These are phyloP conservation scores for Pocillopora verrucosa DNA, from an alignment of 64 coral and sea anemone species.

Conservation along the genomic window DNA sequence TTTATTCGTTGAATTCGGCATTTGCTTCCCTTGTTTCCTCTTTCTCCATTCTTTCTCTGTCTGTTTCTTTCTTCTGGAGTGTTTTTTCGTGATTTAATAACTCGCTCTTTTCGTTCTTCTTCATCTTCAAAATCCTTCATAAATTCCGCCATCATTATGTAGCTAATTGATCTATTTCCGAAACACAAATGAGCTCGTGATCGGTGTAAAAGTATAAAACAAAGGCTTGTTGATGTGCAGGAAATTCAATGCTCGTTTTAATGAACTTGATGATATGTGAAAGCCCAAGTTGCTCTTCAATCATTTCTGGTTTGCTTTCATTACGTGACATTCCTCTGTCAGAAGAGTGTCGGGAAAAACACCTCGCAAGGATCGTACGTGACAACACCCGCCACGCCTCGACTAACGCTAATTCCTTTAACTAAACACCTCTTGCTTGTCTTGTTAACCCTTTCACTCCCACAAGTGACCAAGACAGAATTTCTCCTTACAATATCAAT, in stretches of 20 bases:
- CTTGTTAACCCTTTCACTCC: too few relatives aligned
- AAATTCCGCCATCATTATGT: not conserved
- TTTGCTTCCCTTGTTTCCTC: not conserved
- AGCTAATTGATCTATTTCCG: not conserved
- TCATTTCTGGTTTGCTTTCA: too few relatives aligned
- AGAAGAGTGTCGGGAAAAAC: too few relatives aligned
- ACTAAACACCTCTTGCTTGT: too few relatives aligned
- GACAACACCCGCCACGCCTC: too few relatives aligned
- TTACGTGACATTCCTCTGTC: too few relatives aligned
- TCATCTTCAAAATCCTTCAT: not conserved
- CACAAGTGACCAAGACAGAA: too few relatives aligned
- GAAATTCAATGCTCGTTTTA: constrained; percentile 6
- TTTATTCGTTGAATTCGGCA: not conserved
- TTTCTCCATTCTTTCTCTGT: constrained; percentile 1
- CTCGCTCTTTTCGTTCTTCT: not conserved
- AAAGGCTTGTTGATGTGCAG: not conserved
- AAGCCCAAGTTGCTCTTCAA: too few relatives aligned
- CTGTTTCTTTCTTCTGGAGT: not conserved
- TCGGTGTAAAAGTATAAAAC: not conserved
- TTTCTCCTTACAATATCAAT: too few relatives aligned
- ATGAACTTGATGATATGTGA: not conserved
- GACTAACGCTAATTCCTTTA: too few relatives aligned
- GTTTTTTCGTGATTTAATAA: not conserved
- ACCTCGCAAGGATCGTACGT: too few relatives aligned
- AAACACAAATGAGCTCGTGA: not conserved